Percentiles rank a stretch among this genome's conserved stretches.
Conservation (phyloP, 2,888 invertebrate genomes). For the Cordilura impudica region DNA sequence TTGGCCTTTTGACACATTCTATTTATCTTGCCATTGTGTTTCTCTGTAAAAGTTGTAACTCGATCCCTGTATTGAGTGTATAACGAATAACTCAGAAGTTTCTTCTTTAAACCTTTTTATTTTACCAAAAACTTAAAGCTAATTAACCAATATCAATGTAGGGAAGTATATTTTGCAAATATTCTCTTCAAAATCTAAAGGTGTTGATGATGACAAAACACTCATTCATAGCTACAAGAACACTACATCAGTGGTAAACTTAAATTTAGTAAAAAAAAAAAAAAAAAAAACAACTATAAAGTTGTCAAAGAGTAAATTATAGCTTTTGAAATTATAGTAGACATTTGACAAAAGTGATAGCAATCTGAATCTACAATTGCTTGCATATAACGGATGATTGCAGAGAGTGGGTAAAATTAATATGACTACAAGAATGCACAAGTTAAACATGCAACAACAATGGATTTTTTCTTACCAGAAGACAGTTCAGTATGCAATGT, state of each 20-base stretch:
- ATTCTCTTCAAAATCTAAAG: background rate
- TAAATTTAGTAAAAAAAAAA: background rate
- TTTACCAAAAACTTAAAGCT: too few relatives aligned
- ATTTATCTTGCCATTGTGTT: too few relatives aligned
- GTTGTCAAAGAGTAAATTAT: constrained; percentile 5
- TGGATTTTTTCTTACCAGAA: background rate
- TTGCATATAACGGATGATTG: background rate
- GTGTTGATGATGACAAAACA: constrained; percentile 15
- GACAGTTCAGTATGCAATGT: background rate
- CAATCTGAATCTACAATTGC: background rate
- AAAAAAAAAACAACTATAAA: background rate
- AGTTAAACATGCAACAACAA: background rate
- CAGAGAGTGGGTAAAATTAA: background rate
- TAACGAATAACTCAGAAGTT: too few relatives aligned
- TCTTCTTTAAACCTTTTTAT: too few relatives aligned
- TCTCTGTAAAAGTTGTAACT: too few relatives aligned
- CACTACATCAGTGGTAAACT: too few relatives aligned
- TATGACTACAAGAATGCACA: background rate
- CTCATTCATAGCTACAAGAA: background rate
- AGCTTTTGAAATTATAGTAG: background rate
- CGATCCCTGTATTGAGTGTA: too few relatives aligned
- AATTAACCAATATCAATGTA: too few relatives aligned
- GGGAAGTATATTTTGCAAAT: too few relatives aligned
- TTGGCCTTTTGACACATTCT: too few relatives aligned
- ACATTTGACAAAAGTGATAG: background rate